Base-by-base conservation (phyloP, 1,140 invertebrate genomes). In the Lineus longissimus region DNA sequence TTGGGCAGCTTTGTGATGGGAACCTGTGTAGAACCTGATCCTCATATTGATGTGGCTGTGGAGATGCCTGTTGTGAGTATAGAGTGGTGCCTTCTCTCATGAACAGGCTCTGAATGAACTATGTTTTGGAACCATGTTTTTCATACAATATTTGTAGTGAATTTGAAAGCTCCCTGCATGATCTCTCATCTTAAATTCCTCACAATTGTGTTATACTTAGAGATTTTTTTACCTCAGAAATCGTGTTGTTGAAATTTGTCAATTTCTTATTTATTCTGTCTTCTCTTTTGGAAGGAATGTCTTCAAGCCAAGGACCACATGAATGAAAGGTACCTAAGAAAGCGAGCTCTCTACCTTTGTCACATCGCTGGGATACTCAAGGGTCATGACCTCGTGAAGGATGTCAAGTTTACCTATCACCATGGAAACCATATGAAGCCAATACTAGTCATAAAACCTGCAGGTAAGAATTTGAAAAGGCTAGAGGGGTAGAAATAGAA, bases 321-420 rank as follows among this genome's bases (percentile, higher is more conserved):
- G 25, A 94, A 95, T 81, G 88, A 92, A 54, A 85, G 86, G 60
- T 95, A 94, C 79, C 85, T 89, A 63, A 85, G 88, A 23, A 95
- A 95, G 80, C 83, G 90, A 69, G 87, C 90, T n/a, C 81, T 90
- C 36, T 97, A 95, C 79, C 75, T 95, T 30, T 81, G 86, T 6
- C 87, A 86, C 64, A 76, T 94, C 62, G 87, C 88, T 15, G 77
- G 85, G 19, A 81, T 88, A 73, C 77, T 93, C 25, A 63, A 66
- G 36, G 25, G 47, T 51, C 19, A 51, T 51, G 74, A 86, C 27
- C 71, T 86, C 29, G 80, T 84, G 30, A 76, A 85, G 57, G 80
- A 85, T 22, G 70, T 87, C 55, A 81, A 82, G 54, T 84, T 75
- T 68, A 67, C 43, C n/a, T 75, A 76, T 71, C 71, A 72, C 40